Conservation (phyloP, 2,888 invertebrate genomes). For the Amiota communis region DNA sequence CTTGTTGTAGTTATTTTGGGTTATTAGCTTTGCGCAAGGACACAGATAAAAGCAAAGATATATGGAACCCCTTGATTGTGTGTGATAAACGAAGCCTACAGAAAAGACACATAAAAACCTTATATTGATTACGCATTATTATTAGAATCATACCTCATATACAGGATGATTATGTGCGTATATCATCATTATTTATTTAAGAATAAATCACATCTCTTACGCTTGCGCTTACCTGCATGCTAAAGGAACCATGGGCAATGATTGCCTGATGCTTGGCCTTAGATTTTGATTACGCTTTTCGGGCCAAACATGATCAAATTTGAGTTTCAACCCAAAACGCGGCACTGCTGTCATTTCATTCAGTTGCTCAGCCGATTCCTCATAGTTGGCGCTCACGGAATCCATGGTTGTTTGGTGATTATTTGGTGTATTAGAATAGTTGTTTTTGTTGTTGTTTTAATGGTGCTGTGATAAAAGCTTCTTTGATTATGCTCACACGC, state of each 20-base stretch:
- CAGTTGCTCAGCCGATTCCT: conserved; percentile 50
- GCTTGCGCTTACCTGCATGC: conserved; percentile 78
- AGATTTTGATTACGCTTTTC: conserved; percentile 81
- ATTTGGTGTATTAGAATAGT: background rate
- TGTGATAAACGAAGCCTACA: no score
- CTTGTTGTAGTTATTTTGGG: no score
- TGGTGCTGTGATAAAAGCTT: no score
- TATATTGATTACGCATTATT: conserved; percentile 61
- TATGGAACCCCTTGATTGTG: no score
- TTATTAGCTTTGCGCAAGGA: no score
- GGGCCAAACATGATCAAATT: conserved; percentile 83
- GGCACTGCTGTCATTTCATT: conserved; percentile 74
- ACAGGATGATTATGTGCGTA: background rate
- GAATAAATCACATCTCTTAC: background rate
- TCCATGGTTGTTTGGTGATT: conserved; percentile 41
- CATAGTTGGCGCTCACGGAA: conserved; percentile 68
- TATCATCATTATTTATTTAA: background rate
- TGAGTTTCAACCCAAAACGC: conserved; percentile 82
- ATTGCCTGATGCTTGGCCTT: conserved; percentile 79
- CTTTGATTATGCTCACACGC: no score
- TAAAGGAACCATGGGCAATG: conserved; percentile 81
- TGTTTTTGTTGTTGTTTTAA: background rate
- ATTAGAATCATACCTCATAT: background rate
- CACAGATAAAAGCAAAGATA: no score
- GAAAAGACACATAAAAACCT: background rate